These are phyloP conservation scores for Muscina levida DNA, from an alignment of 2,888 invertebrate genomes.

Conservation along the genomic window DNA sequence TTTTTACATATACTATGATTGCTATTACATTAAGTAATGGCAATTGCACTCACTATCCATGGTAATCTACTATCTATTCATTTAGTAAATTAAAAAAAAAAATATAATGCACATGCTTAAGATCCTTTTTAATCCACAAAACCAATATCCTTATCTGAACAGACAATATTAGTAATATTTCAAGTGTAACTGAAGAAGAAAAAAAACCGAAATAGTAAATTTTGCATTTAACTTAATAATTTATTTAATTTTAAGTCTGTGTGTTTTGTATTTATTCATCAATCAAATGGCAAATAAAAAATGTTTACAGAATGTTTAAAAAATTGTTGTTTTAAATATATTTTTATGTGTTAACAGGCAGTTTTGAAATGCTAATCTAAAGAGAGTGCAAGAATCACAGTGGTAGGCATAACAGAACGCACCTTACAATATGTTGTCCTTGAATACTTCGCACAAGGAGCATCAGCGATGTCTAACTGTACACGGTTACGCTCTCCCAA, in stretches of 20 bases:
- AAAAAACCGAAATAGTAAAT: conserved; percentile 9
- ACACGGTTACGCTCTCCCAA: too few species aligned
- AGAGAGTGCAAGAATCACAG: too few species aligned
- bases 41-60: too few species aligned
- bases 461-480: too few species aligned
- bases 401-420: too few species aligned
- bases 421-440: too few species aligned
- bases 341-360: too few species aligned
- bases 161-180: conserved; percentile 4
- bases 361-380: too few species aligned
- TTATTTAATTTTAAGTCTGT: conserved; percentile 24
- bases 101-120: not conserved
- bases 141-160: conserved; percentile 7
- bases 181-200: not conserved
- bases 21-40: too few species aligned
- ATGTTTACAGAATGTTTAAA: conserved; percentile 5
- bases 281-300: conserved; percentile 39
- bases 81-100: not conserved
- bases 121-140: not conserved
- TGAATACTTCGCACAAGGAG: too few species aligned
- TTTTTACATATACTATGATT: too few species aligned
- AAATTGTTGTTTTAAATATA: conserved; percentile 8
- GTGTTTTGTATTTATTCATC: conserved; percentile 21
- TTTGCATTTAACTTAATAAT: conserved; percentile 51
- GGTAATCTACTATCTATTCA: too few species aligned